Evolutionary conservation across 2,113 vertebrate species (phyloP).

Genomic region (Vicugna pacos): DNA sequence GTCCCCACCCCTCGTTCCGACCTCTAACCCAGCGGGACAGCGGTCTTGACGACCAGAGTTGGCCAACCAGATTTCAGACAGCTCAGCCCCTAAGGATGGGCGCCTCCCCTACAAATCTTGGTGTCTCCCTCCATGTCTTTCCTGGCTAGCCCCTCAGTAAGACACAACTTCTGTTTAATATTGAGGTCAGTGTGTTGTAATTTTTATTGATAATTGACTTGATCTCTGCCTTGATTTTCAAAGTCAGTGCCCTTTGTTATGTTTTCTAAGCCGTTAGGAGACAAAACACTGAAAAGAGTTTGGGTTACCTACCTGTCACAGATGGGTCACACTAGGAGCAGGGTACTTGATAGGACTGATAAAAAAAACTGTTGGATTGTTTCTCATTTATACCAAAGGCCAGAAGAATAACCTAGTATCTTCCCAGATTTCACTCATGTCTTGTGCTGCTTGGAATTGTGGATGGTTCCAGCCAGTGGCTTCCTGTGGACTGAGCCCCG

Average conservation of each 20-base stretch:
- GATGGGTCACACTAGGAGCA: neutral
- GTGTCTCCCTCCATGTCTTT: neutral
- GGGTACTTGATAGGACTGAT: constrained; percentile 56
- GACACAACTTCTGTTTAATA: neutral
- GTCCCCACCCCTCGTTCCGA: neutral
- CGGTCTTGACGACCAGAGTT: neutral
- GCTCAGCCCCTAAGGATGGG: neutral
- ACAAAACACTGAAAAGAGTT: constrained; percentile 56
- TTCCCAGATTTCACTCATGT: neutral
- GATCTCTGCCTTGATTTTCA: constrained; percentile 3
- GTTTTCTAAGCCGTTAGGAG: constrained; percentile 65
- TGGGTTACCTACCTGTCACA: neutral
- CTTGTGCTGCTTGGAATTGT: neutral
- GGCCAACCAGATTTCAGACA: neutral
- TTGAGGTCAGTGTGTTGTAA: neutral
- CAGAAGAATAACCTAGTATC: constrained; percentile 31
- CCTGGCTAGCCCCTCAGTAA: neutral
- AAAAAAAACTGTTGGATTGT: constrained; percentile 36
- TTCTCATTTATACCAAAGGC: neutral
- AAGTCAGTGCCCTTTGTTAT: constrained; percentile 61
- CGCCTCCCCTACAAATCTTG: neutral
- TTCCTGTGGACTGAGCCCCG: neutral
- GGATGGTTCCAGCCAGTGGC: neutral
- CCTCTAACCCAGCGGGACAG: neutral
- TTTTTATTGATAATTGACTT: constrained; percentile 50